Base-by-base conservation (phyloP, 2,888 invertebrate species). In the Drosophila longiperda region DNA sequence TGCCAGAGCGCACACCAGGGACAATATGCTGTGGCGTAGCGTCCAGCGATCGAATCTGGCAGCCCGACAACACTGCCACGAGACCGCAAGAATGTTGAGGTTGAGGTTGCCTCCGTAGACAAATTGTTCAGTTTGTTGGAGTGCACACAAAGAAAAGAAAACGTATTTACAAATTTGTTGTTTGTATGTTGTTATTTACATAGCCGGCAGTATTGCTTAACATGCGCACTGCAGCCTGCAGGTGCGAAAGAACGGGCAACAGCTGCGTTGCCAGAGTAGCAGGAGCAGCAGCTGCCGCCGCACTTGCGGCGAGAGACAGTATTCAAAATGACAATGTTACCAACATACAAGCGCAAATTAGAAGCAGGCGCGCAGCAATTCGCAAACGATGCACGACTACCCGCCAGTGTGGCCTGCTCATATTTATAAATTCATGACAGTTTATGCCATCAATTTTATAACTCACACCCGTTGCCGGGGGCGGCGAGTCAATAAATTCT, bases 401-500 rank as follows among this genome's bases (percentile, higher is more conserved):
- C 57, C 40, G 49, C 59, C 64, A 65, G 69, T 71, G 68, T 59
- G 53, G 61, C 81, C 67, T 68, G 71, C 63, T 73, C 70, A 65
- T 69, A 78, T 78, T 78, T 78, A 90, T 89, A 85, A 90, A 82
- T 75, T 80, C 73, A 82, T 83, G 88, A 83, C 83, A 81, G 82
- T 85, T 84, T 90, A 90, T 90, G 83, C 85, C 89, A 83, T 89
- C 87, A 87, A 89, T 86, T 90, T 89, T 87, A 89, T 83, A 87
- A 90, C 89, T 78, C 87, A 89, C 83, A 90, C 78, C 80, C 78
- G 79, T 68, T 74, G 69, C 75, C 74, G 68, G 84, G 89, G 84
- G 89, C 89, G 89, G 78, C 74, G 88, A 91, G 91, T 80, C 89
- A 91, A 91, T 91, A 91, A 91, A 91, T 91, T 91, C 88, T 87